Evolutionary conservation across 2,797 vertebrate genomes (phyloP).

Genomic region (Acomys russatus): DNA sequence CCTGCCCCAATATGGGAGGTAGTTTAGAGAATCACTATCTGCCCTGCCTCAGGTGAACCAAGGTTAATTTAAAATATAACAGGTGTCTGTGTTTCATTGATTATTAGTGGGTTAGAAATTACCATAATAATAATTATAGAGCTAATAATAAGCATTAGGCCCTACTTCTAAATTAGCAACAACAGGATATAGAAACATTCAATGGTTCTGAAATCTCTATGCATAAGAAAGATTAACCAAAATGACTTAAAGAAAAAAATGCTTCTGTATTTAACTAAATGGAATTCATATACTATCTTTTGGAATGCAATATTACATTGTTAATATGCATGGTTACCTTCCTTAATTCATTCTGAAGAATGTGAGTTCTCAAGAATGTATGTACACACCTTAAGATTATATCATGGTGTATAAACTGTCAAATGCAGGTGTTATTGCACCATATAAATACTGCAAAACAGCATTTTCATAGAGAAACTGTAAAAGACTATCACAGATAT

Average conservation of each 20-base stretch:
- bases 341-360: constrained; percentile 23
- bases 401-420: background rate
- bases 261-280: constrained; percentile 58
- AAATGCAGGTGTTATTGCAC: constrained; percentile 9
- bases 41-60: too few relatives aligned
- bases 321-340: background rate
- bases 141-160: too few relatives aligned
- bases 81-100: too few relatives aligned
- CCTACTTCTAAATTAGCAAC: too few relatives aligned
- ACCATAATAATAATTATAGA: too few relatives aligned
- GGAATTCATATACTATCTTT: constrained; percentile 54
- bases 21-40: too few relatives aligned
- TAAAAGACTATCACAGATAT: background rate
- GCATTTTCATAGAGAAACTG: background rate
- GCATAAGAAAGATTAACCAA: constrained; percentile 47
- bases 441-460: background rate
- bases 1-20: too few relatives aligned
- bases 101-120: too few relatives aligned
- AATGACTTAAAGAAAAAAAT: constrained; percentile 38
- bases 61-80: too few relatives aligned
- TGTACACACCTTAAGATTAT: background rate
- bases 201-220: constrained; percentile 18
- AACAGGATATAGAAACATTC: background rate
- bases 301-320: constrained; percentile 30
- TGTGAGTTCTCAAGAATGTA: constrained; percentile 39